Conservation (phyloP, 2,888 invertebrate species). For the Adelphocoris suturalis region DNA sequence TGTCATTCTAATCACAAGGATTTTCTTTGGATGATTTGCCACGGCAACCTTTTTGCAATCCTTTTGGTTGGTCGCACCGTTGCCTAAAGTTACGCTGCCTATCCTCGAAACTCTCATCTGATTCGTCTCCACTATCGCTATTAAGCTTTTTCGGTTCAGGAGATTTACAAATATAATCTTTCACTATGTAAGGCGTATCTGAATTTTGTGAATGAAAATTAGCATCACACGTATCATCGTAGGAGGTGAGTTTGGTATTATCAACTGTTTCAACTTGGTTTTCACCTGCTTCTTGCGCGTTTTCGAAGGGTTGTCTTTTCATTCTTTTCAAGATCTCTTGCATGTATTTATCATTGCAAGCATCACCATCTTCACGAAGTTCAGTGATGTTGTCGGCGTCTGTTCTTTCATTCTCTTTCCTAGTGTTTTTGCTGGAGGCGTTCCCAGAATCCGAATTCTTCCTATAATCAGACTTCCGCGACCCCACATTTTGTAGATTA, state of each 20-base stretch:
- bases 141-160: background rate
- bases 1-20: background rate
- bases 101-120: background rate
- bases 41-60: slow-evolving; percentile 40
- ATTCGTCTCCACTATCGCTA: background rate
- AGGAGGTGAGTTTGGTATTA: background rate
- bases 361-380: background rate
- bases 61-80: slow-evolving; percentile 46
- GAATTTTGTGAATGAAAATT: slow-evolving; percentile 51
- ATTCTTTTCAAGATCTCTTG: background rate
- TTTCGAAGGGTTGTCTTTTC: background rate
- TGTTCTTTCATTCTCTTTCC: background rate
- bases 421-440: background rate
- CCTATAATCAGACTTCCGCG: background rate
- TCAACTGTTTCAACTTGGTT: background rate
- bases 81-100: slow-evolving; percentile 38
- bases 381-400: background rate
- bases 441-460: background rate
- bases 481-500: background rate
- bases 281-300: background rate
- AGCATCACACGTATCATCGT: background rate
- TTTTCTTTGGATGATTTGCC: background rate
- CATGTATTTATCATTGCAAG: background rate
- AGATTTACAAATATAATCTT: slow-evolving; percentile 57
- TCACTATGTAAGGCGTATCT: slow-evolving; percentile 55